Evolutionary conservation across 2,888 invertebrate species (phyloP), one percentile per base, ranked within the genome.

Genomic region (Folsomia manolachei): DNA sequence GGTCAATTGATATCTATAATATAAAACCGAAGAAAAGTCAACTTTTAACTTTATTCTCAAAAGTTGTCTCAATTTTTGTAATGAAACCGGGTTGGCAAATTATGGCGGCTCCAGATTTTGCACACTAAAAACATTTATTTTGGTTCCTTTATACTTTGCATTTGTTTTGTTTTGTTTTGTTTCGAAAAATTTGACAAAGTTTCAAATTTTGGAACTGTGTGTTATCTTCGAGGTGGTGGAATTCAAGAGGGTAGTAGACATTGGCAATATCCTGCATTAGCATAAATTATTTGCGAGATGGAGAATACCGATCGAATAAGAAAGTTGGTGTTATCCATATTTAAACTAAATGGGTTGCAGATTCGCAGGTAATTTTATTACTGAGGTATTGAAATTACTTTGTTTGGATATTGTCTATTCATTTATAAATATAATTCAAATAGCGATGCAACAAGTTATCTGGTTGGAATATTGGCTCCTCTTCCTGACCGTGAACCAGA

Each of bases 391-490:
- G 26, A 60, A 60, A 11, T 7, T n/a, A n/a, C n/a, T n/a, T 11
- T 14, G 9, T 51, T 51, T 14, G 14, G 51, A 51, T n/a, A 21
- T 19, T n/a, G 60, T 9, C n/a, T 60, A 19, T 19, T 19, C 4
- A 19, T 23, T 63, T 2, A 23, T 63, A 11, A 14, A 63, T 60
- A 60, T 60, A 9, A 9, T 60, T 61, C 21, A 63, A 73, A 0
- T 63, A 89, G 90, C 73, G 93, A 93, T 80, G 90, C 93, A 27
- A 89, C 90, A 81, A 85, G 85, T 1, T 90, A 89, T 79, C 85
- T 95, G 39, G 88, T 90, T 1, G 90, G 91, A 79, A 90, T 92
- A 81, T 84, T 95, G 66, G 82, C 87, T 74, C 87, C 88, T 1
- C 83, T 90, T 63, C 84, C 88, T 60, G 84, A 85, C 18, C 82